Base-by-base conservation (phyloP, 2,888 invertebrate species). In the Yponomeuta cagnagella region DNA sequence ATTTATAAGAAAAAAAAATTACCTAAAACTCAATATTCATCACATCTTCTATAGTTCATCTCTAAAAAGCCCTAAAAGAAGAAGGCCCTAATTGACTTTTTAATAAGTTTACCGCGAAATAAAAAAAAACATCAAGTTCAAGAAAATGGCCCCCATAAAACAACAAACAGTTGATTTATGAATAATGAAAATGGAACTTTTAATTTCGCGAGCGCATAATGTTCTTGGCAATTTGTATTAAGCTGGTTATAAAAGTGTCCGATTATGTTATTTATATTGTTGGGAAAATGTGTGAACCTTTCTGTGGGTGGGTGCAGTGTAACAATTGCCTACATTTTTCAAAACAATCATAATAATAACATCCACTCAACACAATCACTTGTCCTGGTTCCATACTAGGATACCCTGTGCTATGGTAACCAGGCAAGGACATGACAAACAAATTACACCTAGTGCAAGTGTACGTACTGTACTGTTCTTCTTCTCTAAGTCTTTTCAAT, bases 111-210 rank as follows among this genome's bases (percentile, higher is more conserved):
- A 58, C 52, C 52, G 52, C 15, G 52, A 58, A 58, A 58, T 12
- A 15, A 58, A 58, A 58, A 33, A 58, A 58, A 58, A 58, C 52
- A 12, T 15, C 12, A 58, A 58, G 52, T 58, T 58, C 12, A 15
- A 58, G 52, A 58, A 58, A 58, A 58, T 58, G 12, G 0, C 15
- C 52, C 52, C 52, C 52, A 15, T 58, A 58, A 58, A 58, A 58
- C 12, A 58, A 58, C 52, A 58, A 58, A 58, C 52, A 58, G 52
- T 58, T 84, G 88, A 90, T 89, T 90, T 88, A 89, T 87, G 82
- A 78, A 79, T 81, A 86, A 84, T 85, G 86, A 63, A 70, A 83
- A 82, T 15, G 80, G 82, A 82, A 84, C 82, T 89, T 89, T 89
- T 89, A 89, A 89, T 89, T 88, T 86, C 80, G 82, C 80, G 5